phyloP scores from a whole-genome alignment of 2,113 vertebrate species.

The Vanacampus margaritifer region DNA sequence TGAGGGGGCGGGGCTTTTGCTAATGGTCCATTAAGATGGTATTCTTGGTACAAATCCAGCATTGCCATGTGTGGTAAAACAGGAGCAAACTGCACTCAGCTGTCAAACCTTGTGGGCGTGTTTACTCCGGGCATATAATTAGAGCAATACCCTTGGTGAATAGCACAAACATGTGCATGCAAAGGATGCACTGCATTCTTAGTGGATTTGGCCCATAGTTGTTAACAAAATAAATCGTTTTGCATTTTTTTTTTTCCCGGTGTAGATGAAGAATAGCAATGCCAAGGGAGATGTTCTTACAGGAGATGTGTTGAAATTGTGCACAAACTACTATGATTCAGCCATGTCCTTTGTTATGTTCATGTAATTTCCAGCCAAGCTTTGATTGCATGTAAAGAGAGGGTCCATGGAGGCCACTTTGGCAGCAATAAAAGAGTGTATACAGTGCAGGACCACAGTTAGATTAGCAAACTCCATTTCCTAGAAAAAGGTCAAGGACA shows the following conservation, averaged over 20 bases:
- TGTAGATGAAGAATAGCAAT: constrained; percentile 72
- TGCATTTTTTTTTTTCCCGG: constrained; percentile 35
- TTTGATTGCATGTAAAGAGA: constrained; percentile 81
- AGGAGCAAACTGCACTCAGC: too few species aligned
- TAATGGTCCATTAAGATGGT: too few species aligned
- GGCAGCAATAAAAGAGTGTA: constrained; percentile 90
- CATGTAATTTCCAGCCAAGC: constrained; percentile 76
- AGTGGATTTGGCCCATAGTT: too few species aligned
- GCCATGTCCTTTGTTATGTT: constrained; percentile 70
- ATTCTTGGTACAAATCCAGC: too few species aligned
- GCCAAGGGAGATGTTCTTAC: constrained; percentile 35
- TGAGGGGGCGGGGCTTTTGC: too few species aligned
- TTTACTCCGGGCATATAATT: too few species aligned
- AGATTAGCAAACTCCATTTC: constrained; percentile 91
- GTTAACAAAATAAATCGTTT: neutral
- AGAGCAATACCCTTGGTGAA: too few species aligned
- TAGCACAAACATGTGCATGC: too few species aligned
- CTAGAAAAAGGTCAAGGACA: constrained; percentile 57
- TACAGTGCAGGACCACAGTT: constrained; percentile 86
- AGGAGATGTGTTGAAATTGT: constrained; percentile 55
- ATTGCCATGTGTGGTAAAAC: too few species aligned
- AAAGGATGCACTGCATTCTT: too few species aligned
- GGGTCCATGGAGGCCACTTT: constrained; percentile 93
- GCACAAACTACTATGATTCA: constrained; percentile 54
- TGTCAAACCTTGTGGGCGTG: too few species aligned